phyloP scores from a whole-genome alignment of 2,888 invertebrate species.

The Xanthia icteritia region DNA sequence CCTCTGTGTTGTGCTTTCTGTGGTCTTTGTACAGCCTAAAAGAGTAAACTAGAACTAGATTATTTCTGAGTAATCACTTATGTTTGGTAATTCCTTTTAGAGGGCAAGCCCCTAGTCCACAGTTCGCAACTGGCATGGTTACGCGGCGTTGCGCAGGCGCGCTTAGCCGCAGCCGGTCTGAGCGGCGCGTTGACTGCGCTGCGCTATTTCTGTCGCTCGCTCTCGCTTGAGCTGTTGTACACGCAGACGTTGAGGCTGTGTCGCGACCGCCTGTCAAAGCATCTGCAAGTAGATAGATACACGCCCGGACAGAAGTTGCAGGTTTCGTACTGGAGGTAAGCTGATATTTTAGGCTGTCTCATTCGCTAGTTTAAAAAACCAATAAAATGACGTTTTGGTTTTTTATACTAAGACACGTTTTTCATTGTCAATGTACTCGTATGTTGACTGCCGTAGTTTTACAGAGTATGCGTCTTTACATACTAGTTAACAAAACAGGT shows the following conservation, averaged over 20 bases:
- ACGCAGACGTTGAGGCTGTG: conserved; percentile 97
- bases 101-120: conserved; percentile 98
- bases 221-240: conserved; percentile 97
- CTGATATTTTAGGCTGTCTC: background rate
- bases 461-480: too few species aligned
- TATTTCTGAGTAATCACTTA: background rate
- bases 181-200: conserved; percentile 92
- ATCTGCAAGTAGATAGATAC: conserved; percentile 97
- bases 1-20: background rate
- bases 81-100: conserved; percentile 80
- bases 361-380: background rate
- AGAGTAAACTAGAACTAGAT: background rate
- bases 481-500: too few species aligned
- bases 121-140: conserved; percentile 97
- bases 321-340: conserved; percentile 98
- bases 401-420: background rate
- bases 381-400: background rate
- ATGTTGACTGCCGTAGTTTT: too few species aligned
- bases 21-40: background rate
- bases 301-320: conserved; percentile 96
- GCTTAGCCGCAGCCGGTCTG: conserved; percentile 95
- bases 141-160: conserved; percentile 97
- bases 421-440: background rate
- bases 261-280: conserved; percentile 96
- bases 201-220: conserved; percentile 98